phyloP scores from a whole-genome alignment of 2,888 invertebrate species.

The Trileptium ribeirensis region DNA sequence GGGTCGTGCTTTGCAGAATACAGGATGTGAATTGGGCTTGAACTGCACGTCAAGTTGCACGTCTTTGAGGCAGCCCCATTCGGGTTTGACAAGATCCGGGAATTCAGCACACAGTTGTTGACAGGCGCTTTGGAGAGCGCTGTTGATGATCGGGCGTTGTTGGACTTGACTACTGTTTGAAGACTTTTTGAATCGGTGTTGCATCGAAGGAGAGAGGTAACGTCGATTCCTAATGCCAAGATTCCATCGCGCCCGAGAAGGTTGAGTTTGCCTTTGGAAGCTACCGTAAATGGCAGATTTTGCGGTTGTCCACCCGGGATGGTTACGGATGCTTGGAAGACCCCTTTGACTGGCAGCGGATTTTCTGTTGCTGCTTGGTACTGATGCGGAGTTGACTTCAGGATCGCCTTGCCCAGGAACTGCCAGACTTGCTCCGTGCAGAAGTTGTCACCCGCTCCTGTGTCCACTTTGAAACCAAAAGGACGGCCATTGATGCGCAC shows the following conservation, averaged over 20 bases:
- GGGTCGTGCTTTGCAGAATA: not conserved
- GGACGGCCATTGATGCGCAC: not conserved
- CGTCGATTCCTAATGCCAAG: not conserved
- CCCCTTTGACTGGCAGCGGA: not conserved
- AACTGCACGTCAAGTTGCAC: too few relatives aligned
- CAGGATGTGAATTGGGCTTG: not conserved
- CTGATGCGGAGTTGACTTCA: not conserved
- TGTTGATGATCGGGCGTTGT: too few relatives aligned
- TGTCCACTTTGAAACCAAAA: slow-evolving; percentile 22
- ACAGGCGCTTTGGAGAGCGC: too few relatives aligned
- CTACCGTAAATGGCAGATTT: not conserved
- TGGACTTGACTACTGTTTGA: too few relatives aligned
- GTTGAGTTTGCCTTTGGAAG: not conserved
- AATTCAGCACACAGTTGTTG: too few relatives aligned
- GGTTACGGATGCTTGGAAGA: not conserved
- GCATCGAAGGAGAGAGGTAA: not conserved
- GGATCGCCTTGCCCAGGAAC: not conserved
- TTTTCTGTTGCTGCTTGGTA: not conserved
- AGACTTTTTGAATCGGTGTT: too few relatives aligned
- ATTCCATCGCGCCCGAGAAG: not conserved
- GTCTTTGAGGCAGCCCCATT: too few relatives aligned
- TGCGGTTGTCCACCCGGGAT: not conserved
- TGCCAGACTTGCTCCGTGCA: slow-evolving; percentile 1
- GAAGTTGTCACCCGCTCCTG: slow-evolving; percentile 17
- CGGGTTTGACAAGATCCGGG: too few relatives aligned